Evolutionary conservation across 2,888 invertebrate genomes (phyloP), one percentile per base, ranked within the genome.

Genomic region (Petrolisthes manimaculis): DNA sequence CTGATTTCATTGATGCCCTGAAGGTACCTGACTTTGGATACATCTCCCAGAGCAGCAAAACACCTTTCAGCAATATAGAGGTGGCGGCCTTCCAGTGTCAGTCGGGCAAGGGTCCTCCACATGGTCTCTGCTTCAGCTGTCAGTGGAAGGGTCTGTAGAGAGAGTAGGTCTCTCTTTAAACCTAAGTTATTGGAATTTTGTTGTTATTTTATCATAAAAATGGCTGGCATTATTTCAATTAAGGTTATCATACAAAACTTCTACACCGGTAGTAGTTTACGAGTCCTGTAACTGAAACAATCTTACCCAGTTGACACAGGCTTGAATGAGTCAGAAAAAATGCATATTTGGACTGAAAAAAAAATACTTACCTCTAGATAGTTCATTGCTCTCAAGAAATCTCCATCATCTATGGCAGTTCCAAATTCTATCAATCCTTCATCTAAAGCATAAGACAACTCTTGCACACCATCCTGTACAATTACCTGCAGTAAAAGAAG

Each of bases 101-200:
- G 96, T 83, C 95, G 95, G 0, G 97, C 97, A 37, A 99, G 94
- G 92, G 97, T 97, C 91, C 97, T 96, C 99, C 99, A 99, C 96
- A 99, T 97, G 0, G 97, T 96, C 92, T 97, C 96, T 1, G 94
- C 93, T 91, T 94, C 94, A 37, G 93, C 92, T 1, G 93, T 93
- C 92, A 93, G 92, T 84, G 93, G 93, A 84, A 93, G 92, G 3
- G 93, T 93, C 92, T 18, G 18, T 37, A 37, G 37, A 37, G 2
- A 2, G 37, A 37, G 37, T 37, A 37, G 37, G 37, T 37, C 37
- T 37, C 37, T 37, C 37, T 37, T 37, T 37, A 37, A 37, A 37
- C 37, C 37, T 37, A 37, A 37, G 37, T 1, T 37, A 37, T 37
- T 37, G 37, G 37, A 37, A 37, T 37, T 37, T 37, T 37, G 0